Percentiles rank a stretch among this genome's conserved stretches.
Evolutionary conservation across 2,888 invertebrate genomes (phyloP).

Genomic region (Parasteatoda lunata): DNA sequence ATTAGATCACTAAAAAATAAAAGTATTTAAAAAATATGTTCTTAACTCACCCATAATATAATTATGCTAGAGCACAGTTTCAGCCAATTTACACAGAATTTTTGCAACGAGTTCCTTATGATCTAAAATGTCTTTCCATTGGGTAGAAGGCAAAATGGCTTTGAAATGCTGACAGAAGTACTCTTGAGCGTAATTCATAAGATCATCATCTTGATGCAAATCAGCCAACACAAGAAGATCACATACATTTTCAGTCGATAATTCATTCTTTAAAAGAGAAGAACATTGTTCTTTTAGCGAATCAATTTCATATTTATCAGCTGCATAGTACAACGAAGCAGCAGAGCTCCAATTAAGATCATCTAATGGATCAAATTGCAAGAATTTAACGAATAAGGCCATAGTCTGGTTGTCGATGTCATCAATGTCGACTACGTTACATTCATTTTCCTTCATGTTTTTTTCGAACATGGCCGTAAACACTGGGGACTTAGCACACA

Average conservation of each 20-base stretch:
- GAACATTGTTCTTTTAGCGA: not conserved
- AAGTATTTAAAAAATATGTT: too few species aligned
- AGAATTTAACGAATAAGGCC: not conserved
- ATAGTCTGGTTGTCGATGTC: slow-evolving; percentile 1
- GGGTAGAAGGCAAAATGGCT: not conserved
- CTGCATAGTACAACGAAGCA: not conserved
- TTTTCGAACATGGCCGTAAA: slow-evolving; percentile 28
- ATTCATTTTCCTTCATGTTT: slow-evolving; percentile 19
- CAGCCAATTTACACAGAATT: too few species aligned
- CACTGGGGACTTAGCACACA: slow-evolving; percentile 13
- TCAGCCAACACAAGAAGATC: not conserved
- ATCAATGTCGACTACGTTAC: not conserved
- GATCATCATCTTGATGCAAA: too few species aligned
- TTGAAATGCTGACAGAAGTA: not conserved
- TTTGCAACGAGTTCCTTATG: too few species aligned
- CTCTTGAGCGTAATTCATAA: too few species aligned
- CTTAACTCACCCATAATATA: too few species aligned
- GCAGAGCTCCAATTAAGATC: not conserved
- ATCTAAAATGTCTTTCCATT: too few species aligned
- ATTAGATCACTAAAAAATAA: too few species aligned
- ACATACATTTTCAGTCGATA: not conserved
- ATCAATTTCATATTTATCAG: not conserved
- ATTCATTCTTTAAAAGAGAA: not conserved
- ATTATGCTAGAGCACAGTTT: too few species aligned
- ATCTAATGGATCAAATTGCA: slow-evolving; percentile 2